Conservation (phyloP, 2,888 invertebrate genomes). For the Phalera bucephala region DNA sequence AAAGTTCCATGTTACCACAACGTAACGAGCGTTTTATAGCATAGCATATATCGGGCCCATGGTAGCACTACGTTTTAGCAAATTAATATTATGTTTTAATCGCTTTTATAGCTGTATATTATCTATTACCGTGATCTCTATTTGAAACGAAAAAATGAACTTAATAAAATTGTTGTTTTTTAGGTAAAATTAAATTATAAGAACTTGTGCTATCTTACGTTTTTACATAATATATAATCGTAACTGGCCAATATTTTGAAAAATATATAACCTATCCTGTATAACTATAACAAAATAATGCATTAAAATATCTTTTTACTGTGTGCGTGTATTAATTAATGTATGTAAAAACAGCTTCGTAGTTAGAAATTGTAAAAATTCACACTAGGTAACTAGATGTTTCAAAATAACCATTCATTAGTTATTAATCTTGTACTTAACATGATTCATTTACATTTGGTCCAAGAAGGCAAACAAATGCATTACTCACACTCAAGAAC, state of each 20-base stretch:
- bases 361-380: slow-evolving; percentile 64
- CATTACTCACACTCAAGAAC: no score
- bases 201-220: slow-evolving; percentile 49
- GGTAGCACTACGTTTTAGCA: slow-evolving; percentile 25
- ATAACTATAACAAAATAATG: slow-evolving; percentile 32
- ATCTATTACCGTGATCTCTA: slow-evolving; percentile 52
- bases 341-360: slow-evolving; percentile 63
- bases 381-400: slow-evolving; percentile 53
- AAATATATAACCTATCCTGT: slow-evolving; percentile 42
- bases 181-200: slow-evolving; percentile 44
- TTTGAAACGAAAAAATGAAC: slow-evolving; percentile 58
- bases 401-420: slow-evolving; percentile 42
- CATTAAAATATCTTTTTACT: slow-evolving; percentile 47
- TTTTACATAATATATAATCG: slow-evolving; percentile 38
- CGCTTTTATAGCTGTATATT: slow-evolving; percentile 35
- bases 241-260: slow-evolving; percentile 52
- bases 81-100: slow-evolving; percentile 29
- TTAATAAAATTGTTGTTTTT: slow-evolving; percentile 60
- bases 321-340: slow-evolving; percentile 58
- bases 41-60: slow-evolving; percentile 35
- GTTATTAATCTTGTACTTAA: slow-evolving; percentile 23
- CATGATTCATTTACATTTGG: slow-evolving; percentile 23
- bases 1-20: slow-evolving; percentile 27
- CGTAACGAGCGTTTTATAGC: slow-evolving; percentile 28
- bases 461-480: slow-evolving; percentile 3